Evolutionary conservation across 2,888 invertebrate species (phyloP).

Genomic region (Nephrotoma flavescens): DNA sequence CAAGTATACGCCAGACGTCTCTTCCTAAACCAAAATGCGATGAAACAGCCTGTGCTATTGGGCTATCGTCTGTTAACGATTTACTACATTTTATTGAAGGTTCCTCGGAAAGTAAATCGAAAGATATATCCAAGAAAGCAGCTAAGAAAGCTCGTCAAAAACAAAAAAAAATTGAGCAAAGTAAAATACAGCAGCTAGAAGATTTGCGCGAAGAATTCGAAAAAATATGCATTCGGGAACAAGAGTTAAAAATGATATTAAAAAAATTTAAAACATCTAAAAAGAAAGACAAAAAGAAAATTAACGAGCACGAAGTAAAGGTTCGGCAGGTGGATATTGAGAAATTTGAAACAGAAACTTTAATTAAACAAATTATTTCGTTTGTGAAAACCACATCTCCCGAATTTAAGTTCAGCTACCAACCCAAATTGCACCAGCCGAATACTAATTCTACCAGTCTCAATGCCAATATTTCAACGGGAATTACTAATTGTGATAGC

Average conservation of each 20-base stretch:
- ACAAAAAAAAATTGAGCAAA: slow-evolving; percentile 29
- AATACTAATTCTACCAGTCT: background rate
- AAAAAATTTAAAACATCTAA: slow-evolving; percentile 20
- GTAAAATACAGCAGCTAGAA: slow-evolving; percentile 26
- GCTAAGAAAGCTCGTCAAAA: slow-evolving; percentile 32
- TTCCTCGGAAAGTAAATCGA: slow-evolving; percentile 20
- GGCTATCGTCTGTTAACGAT: slow-evolving; percentile 19
- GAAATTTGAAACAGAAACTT: slow-evolving; percentile 28
- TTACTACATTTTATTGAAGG: slow-evolving; percentile 29
- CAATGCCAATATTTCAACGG: background rate
- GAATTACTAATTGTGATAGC: background rate
- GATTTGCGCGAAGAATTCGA: slow-evolving; percentile 27
- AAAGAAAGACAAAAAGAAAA: slow-evolving; percentile 28
- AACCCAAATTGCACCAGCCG: background rate
- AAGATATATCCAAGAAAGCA: slow-evolving; percentile 22
- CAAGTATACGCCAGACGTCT: background rate
- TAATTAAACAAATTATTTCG: slow-evolving; percentile 28
- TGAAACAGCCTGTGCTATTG: background rate
- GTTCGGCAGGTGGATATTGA: slow-evolving; percentile 29
- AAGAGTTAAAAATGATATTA: slow-evolving; percentile 25
- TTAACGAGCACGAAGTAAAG: slow-evolving; percentile 25
- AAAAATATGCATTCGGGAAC: slow-evolving; percentile 30
- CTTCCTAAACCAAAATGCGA: background rate
- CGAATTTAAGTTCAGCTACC: slow-evolving; percentile 29
- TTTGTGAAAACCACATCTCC: slow-evolving; percentile 27